Percentiles rank a stretch among this genome's conserved stretches.
These are phyloP conservation scores for Pyrocoelia pectoralis DNA, from an alignment of 2,888 invertebrate species.

Conservation along the genomic window DNA sequence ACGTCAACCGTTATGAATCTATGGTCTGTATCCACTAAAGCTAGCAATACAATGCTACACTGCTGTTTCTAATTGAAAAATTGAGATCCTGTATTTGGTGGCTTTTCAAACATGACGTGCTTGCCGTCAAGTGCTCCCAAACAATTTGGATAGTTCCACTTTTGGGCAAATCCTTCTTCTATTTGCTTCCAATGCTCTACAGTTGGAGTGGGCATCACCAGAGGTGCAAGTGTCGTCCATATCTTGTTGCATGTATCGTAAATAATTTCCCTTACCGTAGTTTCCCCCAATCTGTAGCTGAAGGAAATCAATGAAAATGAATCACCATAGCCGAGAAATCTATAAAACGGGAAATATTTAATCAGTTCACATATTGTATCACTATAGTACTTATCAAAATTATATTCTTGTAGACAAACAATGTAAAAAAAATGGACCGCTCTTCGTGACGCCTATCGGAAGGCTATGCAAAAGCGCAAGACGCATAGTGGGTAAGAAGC, in stretches of 20 bases:
- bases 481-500: no score
- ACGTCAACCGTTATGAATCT: background rate
- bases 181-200: background rate
- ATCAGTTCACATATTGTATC: background rate
- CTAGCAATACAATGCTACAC: background rate
- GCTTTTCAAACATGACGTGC: background rate
- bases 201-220: no score
- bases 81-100: background rate
- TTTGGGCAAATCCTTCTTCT: background rate
- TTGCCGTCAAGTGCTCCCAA: constrained; percentile 8
- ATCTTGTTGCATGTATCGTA: constrained; percentile 30
- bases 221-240: background rate
- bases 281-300: constrained; percentile 32
- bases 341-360: constrained; percentile 5
- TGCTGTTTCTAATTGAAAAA: background rate
- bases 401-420: constrained; percentile 19
- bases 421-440: constrained; percentile 32
- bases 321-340: constrained; percentile 38
- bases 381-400: background rate
- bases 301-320: constrained; percentile 31
- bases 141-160: no score
- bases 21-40: background rate
- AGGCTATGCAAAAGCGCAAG: constrained; percentile 19
- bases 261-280: constrained; percentile 31
- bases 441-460: constrained; percentile 28